A percentile compares a stretch with the other conserved stretches of the same genome.
Evolutionary conservation across 2,113 vertebrate genomes (phyloP).

Genomic region (Microcebus tavaratra): DNA sequence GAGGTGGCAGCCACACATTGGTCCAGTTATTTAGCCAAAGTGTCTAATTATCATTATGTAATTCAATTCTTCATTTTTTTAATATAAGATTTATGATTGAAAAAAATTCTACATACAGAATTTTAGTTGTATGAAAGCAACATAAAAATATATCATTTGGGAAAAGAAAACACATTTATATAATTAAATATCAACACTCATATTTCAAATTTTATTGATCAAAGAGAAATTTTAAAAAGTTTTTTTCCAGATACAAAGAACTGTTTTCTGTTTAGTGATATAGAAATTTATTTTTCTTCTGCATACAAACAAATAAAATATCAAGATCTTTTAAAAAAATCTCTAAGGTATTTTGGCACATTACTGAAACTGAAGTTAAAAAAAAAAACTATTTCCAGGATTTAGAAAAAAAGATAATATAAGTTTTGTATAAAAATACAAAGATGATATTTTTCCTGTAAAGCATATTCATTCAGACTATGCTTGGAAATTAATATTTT

Average conservation of each 20-base stretch:
- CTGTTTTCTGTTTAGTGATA: neutral
- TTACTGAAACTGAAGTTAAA: neutral
- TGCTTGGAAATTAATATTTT: slow-evolving; percentile 40
- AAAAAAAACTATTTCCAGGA: neutral
- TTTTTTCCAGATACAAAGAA: neutral
- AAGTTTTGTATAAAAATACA: neutral
- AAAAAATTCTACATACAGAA: neutral
- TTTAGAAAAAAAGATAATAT: neutral
- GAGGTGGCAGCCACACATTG: neutral
- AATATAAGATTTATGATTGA: neutral
- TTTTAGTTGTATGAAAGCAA: neutral
- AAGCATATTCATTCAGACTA: slow-evolving; percentile 23
- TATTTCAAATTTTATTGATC: neutral
- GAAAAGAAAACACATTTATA: neutral
- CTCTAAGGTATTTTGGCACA: neutral
- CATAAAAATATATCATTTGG: neutral
- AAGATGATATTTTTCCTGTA: neutral
- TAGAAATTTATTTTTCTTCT: neutral
- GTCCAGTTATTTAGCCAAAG: neutral
- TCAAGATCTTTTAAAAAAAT: neutral
- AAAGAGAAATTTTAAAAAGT: neutral
- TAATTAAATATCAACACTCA: neutral
- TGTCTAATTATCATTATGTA: neutral
- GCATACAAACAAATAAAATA: neutral
- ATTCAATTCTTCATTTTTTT: neutral